These are phyloP conservation scores for Trogon melanurus DNA, from an alignment of 2,113 vertebrate genomes.

Conservation along the genomic window DNA sequence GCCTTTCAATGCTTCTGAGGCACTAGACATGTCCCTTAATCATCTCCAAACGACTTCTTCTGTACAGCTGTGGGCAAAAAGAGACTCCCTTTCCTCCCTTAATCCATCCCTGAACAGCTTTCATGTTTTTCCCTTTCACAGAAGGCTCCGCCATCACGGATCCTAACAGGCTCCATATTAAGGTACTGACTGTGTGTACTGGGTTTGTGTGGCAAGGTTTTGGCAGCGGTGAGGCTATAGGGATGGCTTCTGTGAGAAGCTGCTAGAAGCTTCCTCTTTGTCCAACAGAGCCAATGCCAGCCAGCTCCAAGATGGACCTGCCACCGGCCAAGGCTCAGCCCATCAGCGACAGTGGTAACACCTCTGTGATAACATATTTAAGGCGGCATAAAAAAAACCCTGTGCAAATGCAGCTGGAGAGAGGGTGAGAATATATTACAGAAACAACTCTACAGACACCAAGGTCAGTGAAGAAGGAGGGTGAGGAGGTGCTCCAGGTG, in stretches of 20 bases:
- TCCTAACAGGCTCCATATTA: not conserved
- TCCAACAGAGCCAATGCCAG: not conserved
- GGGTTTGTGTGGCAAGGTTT: not conserved
- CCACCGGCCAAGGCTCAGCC: not conserved
- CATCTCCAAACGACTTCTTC: not conserved
- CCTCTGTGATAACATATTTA: not conserved
- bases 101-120: not conserved
- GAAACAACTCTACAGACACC: not conserved
- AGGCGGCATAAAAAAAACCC: too few species aligned
- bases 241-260: not conserved
- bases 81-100: not conserved
- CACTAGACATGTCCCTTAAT: not conserved
- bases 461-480: not conserved
- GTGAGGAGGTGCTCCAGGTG: not conserved
- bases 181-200: not conserved
- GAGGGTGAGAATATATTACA: not conserved
- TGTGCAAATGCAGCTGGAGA: not conserved
- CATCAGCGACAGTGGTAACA: fast-evolving
- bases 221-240: not conserved
- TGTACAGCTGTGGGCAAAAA: not conserved
- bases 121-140: not conserved
- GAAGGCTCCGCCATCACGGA: not conserved
- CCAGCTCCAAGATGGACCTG: fast-evolving
- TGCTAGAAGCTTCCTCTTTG: not conserved
- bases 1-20: not conserved